phyloP scores from a whole-genome alignment of 2,888 invertebrate genomes.

The Xanthia icteritia region DNA sequence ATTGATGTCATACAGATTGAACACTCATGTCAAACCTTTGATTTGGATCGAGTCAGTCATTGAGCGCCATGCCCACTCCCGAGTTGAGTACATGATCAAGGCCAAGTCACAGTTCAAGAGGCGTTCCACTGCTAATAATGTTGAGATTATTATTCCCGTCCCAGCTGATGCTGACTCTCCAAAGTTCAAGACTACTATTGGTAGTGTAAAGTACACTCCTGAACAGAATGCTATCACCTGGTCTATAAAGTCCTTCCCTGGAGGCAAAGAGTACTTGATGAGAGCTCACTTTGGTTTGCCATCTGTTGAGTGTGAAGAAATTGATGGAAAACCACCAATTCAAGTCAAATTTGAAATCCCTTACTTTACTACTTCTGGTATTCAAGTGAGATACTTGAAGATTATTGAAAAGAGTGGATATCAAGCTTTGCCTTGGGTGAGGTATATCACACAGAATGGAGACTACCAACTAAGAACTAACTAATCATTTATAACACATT shows the following conservation, averaged over 20 bases:
- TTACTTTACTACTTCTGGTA: slow-evolving; percentile 99
- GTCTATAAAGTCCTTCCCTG: slow-evolving; percentile 99
- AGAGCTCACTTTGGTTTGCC: slow-evolving; percentile 99
- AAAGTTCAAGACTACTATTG: slow-evolving; percentile 99
- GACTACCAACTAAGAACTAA: slow-evolving; percentile 99
- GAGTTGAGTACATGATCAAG: slow-evolving; percentile 99
- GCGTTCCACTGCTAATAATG: slow-evolving; percentile 99
- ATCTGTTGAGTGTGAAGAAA: slow-evolving; percentile 98
- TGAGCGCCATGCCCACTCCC: slow-evolving; percentile 98
- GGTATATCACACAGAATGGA: slow-evolving; percentile 99
- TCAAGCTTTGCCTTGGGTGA: slow-evolving; percentile 99
- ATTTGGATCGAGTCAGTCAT: slow-evolving; percentile 99
- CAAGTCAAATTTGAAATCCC: slow-evolving; percentile 99
- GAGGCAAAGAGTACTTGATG: slow-evolving; percentile 99
- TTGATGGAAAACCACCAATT: slow-evolving; percentile 99
- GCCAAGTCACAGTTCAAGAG: slow-evolving; percentile 99
- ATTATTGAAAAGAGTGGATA: slow-evolving; percentile 99
- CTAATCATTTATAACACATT: slow-evolving; percentile 83
- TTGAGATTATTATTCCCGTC: slow-evolving; percentile 98
- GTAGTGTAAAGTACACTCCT: slow-evolving; percentile 99
- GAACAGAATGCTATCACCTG: slow-evolving; percentile 99
- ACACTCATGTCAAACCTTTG: slow-evolving; percentile 98
- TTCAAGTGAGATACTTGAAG: slow-evolving; percentile 98
- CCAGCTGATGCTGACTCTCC: slow-evolving; percentile 99
- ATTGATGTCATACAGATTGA: slow-evolving; percentile 98